A percentile compares a stretch with the other conserved stretches of the same genome.
Conservation (phyloP, 2,888 invertebrate genomes). For the Zelleria hepariella region DNA sequence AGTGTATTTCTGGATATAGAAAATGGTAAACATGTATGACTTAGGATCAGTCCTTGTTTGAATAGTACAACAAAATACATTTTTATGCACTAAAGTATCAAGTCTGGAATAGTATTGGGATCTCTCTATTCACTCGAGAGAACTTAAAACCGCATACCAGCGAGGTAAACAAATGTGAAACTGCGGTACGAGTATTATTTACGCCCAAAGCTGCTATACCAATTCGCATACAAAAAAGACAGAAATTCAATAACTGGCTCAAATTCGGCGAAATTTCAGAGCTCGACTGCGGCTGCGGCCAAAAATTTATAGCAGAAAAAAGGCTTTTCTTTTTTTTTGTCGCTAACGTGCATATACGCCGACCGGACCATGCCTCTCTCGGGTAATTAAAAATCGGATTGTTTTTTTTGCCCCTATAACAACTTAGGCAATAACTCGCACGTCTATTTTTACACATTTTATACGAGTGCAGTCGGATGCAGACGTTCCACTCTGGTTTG, state of each 20-base stretch:
- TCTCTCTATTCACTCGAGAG: too few relatives aligned
- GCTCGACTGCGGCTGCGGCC: slow-evolving; percentile 15
- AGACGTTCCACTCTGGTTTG: too few relatives aligned
- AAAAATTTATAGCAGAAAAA: slow-evolving; percentile 22
- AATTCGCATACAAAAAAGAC: slow-evolving; percentile 3
- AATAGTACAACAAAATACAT: too few relatives aligned
- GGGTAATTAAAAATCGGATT: not conserved
- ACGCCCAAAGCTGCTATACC: not conserved
- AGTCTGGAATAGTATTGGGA: too few relatives aligned
- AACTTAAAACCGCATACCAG: too few relatives aligned
- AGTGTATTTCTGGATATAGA: too few relatives aligned
- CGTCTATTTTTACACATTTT: too few relatives aligned
- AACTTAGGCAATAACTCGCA: too few relatives aligned
- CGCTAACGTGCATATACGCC: slow-evolving; percentile 5
- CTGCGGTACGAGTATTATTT: not conserved
- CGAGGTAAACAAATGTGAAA: not conserved
- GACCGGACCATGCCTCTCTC: not conserved
- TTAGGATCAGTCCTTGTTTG: too few relatives aligned
- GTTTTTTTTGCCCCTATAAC: not conserved
- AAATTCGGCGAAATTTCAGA: slow-evolving; percentile 26
- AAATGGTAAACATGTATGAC: too few relatives aligned
- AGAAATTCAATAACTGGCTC: slow-evolving; percentile 26
- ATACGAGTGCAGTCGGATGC: too few relatives aligned
- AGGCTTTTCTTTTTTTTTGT: slow-evolving; percentile 19
- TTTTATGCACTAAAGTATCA: too few relatives aligned